These are phyloP conservation scores for Ylistrum balloti DNA, from an alignment of 1,140 invertebrate species.

Conservation along the genomic window DNA sequence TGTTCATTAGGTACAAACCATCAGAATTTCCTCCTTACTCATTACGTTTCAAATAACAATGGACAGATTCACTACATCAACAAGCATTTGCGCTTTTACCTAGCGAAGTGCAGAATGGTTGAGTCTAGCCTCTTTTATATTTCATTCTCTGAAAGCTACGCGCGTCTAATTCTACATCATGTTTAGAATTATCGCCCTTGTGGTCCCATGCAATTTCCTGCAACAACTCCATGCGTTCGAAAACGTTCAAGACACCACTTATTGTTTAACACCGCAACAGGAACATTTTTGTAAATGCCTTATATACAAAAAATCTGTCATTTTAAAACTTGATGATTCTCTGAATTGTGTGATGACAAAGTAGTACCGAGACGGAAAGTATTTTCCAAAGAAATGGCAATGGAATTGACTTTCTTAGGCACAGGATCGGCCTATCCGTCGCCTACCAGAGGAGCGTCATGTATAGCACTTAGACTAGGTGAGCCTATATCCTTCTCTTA, in stretches of 20 bases:
- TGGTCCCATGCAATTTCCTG: neutral
- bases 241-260: too few relatives aligned
- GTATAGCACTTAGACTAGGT: constrained; percentile 78
- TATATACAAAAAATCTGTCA: neutral
- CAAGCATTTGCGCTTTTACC: too few relatives aligned
- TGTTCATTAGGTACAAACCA: too few relatives aligned
- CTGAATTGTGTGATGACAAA: neutral
- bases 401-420: constrained; percentile 82
- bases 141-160: neutral
- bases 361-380: neutral
- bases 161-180: neutral
- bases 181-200: neutral
- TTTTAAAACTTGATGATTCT: neutral
- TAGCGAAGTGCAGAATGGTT: too few relatives aligned
- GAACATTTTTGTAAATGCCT: too few relatives aligned
- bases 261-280: too few relatives aligned
- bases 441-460: constrained; percentile 80
- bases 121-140: too few relatives aligned
- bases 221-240: neutral
- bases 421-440: constrained; percentile 83
- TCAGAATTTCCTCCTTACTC: too few relatives aligned
- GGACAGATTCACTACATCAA: too few relatives aligned
- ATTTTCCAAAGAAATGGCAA: constrained; percentile 46
- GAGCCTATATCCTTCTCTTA: constrained; percentile 42
- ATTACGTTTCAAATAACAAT: too few relatives aligned